Evolutionary conservation across 1,140 invertebrate species (phyloP).

Genomic region (Ips nitidus): DNA sequence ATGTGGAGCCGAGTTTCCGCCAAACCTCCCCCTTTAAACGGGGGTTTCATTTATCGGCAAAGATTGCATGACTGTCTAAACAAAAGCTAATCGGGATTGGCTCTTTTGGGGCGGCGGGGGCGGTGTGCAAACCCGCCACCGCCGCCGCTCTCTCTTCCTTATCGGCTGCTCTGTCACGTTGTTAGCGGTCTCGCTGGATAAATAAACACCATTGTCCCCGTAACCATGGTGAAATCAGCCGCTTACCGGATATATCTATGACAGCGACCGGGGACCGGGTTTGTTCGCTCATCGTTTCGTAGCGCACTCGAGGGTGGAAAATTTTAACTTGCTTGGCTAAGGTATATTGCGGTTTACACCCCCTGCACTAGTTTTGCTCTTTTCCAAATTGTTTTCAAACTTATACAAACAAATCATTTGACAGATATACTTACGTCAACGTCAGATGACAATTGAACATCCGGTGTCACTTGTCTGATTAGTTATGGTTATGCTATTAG

Average conservation of each 20-base stretch:
- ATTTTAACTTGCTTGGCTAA: not conserved
- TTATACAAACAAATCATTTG: too few relatives aligned
- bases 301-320: slow-evolving; percentile 2
- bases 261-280: slow-evolving; percentile 16
- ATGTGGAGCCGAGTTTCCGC: not conserved
- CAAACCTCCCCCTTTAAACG: slow-evolving; percentile 3
- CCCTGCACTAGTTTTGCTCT: too few relatives aligned
- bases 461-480: too few relatives aligned
- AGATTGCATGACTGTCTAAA: slow-evolving; percentile 34
- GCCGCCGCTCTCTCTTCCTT: slow-evolving; percentile 52
- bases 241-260: slow-evolving; percentile 24
- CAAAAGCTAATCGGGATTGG: slow-evolving; percentile 33
- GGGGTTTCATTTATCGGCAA: slow-evolving; percentile 22
- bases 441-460: too few relatives aligned
- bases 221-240: slow-evolving; percentile 54
- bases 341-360: slow-evolving; percentile 3
- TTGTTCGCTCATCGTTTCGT: slow-evolving; percentile 10
- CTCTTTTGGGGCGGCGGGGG: slow-evolving; percentile 29
- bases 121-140: slow-evolving; percentile 48
- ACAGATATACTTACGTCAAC: too few relatives aligned
- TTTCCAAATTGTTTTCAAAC: too few relatives aligned
- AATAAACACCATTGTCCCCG: slow-evolving; percentile 55
- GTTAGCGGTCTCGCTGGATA: slow-evolving; percentile 54
- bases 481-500: too few relatives aligned
- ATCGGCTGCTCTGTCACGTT: slow-evolving; percentile 52